Percentiles rank a stretch among this genome's conserved stretches.
These are phyloP conservation scores for Drosophila melanosoma DNA, from an alignment of 2,888 invertebrate species.

Conservation along the genomic window DNA sequence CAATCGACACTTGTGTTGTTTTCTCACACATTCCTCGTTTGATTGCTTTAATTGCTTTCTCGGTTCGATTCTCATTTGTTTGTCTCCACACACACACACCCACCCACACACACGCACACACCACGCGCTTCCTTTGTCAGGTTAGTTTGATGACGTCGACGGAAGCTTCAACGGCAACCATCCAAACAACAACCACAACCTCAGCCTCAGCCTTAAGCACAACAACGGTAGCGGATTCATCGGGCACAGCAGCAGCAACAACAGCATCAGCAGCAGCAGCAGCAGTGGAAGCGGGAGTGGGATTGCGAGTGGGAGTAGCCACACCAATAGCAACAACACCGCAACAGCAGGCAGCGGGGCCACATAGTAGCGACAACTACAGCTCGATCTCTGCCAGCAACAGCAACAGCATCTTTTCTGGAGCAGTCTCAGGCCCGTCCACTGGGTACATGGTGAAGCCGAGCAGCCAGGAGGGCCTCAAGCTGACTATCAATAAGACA, in stretches of 20 bases:
- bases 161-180: constrained; percentile 71
- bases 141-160: constrained; percentile 85
- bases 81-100: constrained; percentile 26
- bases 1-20: constrained; percentile 33
- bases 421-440: constrained; percentile 77
- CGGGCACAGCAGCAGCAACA: constrained; percentile 40
- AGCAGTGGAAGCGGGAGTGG: constrained; percentile 33
- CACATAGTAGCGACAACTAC: constrained; percentile 48
- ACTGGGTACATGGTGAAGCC: constrained; percentile 96
- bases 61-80: constrained; percentile 58
- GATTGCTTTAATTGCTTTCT: constrained; percentile 70
- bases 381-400: constrained; percentile 1
- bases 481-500: constrained; percentile 96
- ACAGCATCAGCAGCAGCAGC: constrained; percentile 31
- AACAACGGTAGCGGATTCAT: constrained; percentile 40
- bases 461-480: constrained; percentile 94
- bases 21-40: constrained; percentile 49
- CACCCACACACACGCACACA: constrained; percentile 40
- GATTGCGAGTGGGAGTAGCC: constrained; percentile 23
- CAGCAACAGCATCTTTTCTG: constrained; percentile 29
- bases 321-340: constrained; percentile 15
- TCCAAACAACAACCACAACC: constrained; percentile 41
- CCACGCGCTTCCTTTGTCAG: constrained; percentile 83
- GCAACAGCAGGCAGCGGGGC: constrained; percentile 32
- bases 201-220: constrained; percentile 24